Conservation (phyloP, 1,140 invertebrate genomes). For the Chelonus insularis region DNA sequence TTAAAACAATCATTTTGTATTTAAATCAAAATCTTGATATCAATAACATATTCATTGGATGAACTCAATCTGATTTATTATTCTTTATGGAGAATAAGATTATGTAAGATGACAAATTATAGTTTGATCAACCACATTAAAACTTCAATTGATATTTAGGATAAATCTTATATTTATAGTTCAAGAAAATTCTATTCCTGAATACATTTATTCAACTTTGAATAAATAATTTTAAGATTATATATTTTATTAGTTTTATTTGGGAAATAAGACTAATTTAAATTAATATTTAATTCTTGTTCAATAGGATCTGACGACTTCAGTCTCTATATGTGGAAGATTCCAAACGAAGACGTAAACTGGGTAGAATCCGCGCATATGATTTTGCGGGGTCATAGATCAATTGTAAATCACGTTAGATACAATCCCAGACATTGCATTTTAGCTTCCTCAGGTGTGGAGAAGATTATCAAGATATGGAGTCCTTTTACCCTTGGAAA, state of each 20-base stretch:
- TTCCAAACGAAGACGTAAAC: constrained; percentile 68
- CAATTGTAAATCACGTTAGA: constrained; percentile 94
- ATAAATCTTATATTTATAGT: background rate
- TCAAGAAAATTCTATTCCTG: background rate
- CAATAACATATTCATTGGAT: no score
- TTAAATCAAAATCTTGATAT: no score
- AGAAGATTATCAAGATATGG: constrained; percentile 89
- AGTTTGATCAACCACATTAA: no score
- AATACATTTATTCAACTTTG: background rate
- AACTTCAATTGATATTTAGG: no score
- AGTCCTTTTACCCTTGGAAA: constrained; percentile 52
- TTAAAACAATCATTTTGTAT: no score
- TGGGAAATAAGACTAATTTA: no score
- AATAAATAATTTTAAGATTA: no score
- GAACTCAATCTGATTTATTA: no score
- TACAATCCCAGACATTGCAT: constrained; percentile 84
- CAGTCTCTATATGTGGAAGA: constrained; percentile 92
- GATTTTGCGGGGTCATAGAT: constrained; percentile 86
- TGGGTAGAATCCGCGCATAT: constrained; percentile 75
- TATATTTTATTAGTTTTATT: no score
- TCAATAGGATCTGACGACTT: constrained; percentile 86
- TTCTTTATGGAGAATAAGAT: no score
- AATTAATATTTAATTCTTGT: no score
- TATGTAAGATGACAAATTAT: no score
- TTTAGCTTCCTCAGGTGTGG: constrained; percentile 91